Evolutionary conservation across 2,888 invertebrate species (phyloP).

Genomic region (Hirtodrosophila confusa): DNA sequence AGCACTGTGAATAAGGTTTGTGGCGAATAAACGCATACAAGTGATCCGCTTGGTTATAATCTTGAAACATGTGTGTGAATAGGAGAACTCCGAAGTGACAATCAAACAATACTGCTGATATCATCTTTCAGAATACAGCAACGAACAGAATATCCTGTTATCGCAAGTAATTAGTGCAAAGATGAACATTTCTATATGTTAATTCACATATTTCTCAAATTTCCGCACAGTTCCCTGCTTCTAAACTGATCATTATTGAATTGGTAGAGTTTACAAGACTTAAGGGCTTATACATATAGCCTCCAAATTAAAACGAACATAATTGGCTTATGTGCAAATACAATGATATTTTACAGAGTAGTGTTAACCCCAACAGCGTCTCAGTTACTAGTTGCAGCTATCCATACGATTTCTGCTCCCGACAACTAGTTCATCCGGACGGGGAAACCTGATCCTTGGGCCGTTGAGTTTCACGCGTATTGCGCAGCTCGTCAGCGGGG

Average conservation of each 20-base stretch:
- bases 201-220: conserved; percentile 7
- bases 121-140: neutral
- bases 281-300: neutral
- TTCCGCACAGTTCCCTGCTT: neutral
- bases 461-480: conserved; percentile 8
- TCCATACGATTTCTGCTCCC: neutral
- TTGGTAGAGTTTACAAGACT: neutral
- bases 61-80: too few relatives aligned
- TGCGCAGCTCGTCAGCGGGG: conserved; percentile 9
- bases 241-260: neutral
- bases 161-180: too few relatives aligned
- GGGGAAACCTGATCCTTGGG: conserved; percentile 51
- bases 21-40: too few relatives aligned
- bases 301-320: conserved; percentile 19
- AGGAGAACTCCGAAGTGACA: too few relatives aligned
- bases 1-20: too few relatives aligned
- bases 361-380: conserved; percentile 18
- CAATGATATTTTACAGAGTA: conserved; percentile 20
- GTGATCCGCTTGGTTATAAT: too few relatives aligned
- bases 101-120: neutral
- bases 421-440: conserved; percentile 52
- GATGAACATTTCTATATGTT: conserved; percentile 4
- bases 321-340: conserved; percentile 50
- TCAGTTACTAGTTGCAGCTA: conserved; percentile 10
- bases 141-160: too few relatives aligned